phyloP scores from a whole-genome alignment of 2,797 vertebrate species.

The Cossypha heuglini region DNA sequence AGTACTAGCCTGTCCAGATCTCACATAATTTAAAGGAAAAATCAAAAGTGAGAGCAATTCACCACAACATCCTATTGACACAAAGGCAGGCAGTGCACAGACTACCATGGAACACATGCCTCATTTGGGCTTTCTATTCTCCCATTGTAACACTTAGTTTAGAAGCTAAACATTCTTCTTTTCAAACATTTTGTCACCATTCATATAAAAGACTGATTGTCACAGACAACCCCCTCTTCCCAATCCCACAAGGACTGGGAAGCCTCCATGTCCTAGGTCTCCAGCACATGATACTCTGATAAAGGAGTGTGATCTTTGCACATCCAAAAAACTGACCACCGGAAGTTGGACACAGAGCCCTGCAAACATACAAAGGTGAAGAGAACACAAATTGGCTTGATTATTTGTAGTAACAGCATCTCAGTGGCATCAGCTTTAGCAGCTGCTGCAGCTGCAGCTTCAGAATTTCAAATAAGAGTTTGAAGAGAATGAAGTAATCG shows the following conservation, averaged over 20 bases:
- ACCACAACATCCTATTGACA: neutral
- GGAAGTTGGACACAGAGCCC: neutral
- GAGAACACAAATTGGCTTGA: neutral
- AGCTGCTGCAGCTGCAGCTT: neutral
- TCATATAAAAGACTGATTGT: neutral
- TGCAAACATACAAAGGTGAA: neutral
- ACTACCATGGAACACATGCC: fast-evolving
- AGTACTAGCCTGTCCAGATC: neutral
- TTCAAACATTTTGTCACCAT: neutral
- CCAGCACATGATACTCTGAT: neutral
- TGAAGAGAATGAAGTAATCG: neutral
- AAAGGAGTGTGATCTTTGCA: neutral
- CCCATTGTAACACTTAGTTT: neutral
- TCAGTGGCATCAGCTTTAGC: neutral
- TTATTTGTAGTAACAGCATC: neutral
- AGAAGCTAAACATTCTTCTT: neutral
- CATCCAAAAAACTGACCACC: neutral
- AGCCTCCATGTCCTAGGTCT: neutral
- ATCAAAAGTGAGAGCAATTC: neutral
- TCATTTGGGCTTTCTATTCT: neutral
- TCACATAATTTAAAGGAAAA: neutral
- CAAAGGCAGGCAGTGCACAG: neutral
- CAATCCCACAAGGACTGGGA: neutral
- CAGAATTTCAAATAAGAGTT: neutral
- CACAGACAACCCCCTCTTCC: fast-evolving